Conservation (phyloP, 2,797 vertebrate species). For the Acrossocheilus wenchowensis region DNA sequence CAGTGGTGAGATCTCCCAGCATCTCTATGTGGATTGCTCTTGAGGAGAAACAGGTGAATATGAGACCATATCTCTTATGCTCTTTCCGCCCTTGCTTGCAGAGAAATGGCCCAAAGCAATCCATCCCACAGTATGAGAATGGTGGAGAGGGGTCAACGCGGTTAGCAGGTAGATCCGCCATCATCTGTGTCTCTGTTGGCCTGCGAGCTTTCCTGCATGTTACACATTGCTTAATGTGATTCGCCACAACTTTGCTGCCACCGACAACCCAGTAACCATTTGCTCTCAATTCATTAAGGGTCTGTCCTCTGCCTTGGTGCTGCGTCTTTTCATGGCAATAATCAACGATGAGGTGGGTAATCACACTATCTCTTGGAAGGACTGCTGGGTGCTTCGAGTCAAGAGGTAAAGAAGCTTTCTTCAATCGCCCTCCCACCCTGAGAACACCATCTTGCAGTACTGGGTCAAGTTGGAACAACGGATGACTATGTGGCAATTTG, state of each 20-base stretch:
- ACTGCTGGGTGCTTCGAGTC: not conserved
- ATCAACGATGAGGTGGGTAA: not conserved
- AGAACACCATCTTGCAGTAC: constrained; percentile 13
- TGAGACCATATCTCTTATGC: constrained; percentile 22
- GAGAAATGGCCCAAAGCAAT: constrained; percentile 7
- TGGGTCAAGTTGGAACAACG: constrained; percentile 11
- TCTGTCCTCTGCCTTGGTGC: constrained; percentile 27
- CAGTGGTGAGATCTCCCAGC: constrained; percentile 4
- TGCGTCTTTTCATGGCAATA: constrained; percentile 8
- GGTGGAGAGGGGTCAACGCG: not conserved
- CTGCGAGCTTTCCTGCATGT: not conserved
- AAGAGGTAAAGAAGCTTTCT: constrained; percentile 6
- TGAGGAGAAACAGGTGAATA: not conserved
- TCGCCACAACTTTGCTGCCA: constrained; percentile 2
- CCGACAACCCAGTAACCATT: not conserved
- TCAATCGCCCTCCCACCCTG: not conserved
- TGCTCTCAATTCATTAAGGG: constrained; percentile 13
- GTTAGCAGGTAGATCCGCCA: not conserved
- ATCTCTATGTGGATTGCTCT: constrained; percentile 17
- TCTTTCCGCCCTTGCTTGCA: not conserved
- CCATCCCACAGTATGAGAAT: not conserved
- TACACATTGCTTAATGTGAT: constrained; percentile 6
- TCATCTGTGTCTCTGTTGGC: constrained; percentile 18
- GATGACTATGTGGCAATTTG: not conserved
- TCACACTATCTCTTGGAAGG: not conserved